phyloP scores from a whole-genome alignment of 1,140 invertebrate species.

The Drosophila bocki region DNA sequence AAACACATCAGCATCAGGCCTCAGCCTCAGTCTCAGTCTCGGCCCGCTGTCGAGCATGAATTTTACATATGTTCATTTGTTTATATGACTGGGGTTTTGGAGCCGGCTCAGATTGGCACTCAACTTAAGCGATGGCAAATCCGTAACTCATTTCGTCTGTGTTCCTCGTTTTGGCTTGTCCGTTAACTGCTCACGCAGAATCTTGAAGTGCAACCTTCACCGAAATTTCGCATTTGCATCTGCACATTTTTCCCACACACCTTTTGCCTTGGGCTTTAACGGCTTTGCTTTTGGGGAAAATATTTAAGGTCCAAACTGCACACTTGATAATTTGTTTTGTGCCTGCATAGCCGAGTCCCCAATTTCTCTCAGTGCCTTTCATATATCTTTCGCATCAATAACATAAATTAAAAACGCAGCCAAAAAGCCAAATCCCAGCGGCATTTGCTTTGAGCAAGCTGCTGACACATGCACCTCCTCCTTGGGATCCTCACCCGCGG shows the following conservation, averaged over 20 bases:
- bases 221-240: constrained; percentile 51
- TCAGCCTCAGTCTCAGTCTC: not conserved
- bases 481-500: constrained; percentile 5
- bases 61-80: constrained; percentile 82
- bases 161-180: constrained; percentile 38
- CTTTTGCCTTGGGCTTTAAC: not conserved
- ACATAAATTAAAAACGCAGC: constrained; percentile 73
- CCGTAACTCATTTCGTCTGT: constrained; percentile 77
- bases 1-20: constrained; percentile 71
- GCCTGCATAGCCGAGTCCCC: not conserved
- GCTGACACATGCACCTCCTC: constrained; percentile 59
- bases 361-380: constrained; percentile 58
- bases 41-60: constrained; percentile 52
- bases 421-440: constrained; percentile 54
- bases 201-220: constrained; percentile 60
- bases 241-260: constrained; percentile 59
- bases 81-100: constrained; percentile 70
- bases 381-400: constrained; percentile 67
- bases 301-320: not conserved
- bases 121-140: constrained; percentile 81
- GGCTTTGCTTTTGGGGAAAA: not conserved
- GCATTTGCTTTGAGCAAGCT: constrained; percentile 73
- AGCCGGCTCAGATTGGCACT: constrained; percentile 73
- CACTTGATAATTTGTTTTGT: not conserved
- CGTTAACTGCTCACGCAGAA: constrained; percentile 35